Evolutionary conservation across 2,113 vertebrate species (phyloP), one percentile per base, ranked within the genome.

Genomic region (Acanthochromis polyacanthus): DNA sequence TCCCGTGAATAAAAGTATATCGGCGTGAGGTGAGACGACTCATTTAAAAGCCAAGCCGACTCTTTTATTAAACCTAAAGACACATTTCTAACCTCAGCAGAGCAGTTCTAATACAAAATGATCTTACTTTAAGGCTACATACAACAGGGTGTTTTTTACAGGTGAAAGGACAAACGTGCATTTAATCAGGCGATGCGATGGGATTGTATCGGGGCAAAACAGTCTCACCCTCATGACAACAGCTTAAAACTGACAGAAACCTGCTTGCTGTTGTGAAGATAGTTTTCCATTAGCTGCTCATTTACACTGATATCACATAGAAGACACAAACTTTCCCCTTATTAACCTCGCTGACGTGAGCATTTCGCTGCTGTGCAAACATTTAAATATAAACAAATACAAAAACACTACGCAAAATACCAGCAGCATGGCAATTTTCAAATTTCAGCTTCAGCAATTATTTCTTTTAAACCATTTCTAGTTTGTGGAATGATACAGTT

Each of bases 151-250:
- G 20, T 10, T 45, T 20, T n/a, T n/a, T n/a, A n/a, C 6, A 63
- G 6, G 32, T 36, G 30, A 40, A 36, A 17, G 1, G 62, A 43
- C 20, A 17, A 45, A 59, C 32, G 10, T 17, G 23, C 28, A 51
- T 9, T 5, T 11, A 5, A 11, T 12, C 40, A 43, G 40, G 9
- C 1, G 0, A 17, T 59, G 38, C 25, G 11, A 1, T 56, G 40
- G 15, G 51, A 5, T 16, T 5, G 4, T 30, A 23, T 63, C 15
- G 58, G 16, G 32, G 43, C 17, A 63, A 78, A 82, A 74, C 40
- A 78, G 65, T 19, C 48, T 52, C 46, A 0, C 10, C 40, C 45
- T 74, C 5, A 57, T 5, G 16, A 19, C 20, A 22, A 3, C 68
- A 48, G 36, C 14, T 63, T 59, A 16, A 12, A 20, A 28, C 5